Conservation (phyloP, 2,888 invertebrate species). For the Andrena camellia region DNA sequence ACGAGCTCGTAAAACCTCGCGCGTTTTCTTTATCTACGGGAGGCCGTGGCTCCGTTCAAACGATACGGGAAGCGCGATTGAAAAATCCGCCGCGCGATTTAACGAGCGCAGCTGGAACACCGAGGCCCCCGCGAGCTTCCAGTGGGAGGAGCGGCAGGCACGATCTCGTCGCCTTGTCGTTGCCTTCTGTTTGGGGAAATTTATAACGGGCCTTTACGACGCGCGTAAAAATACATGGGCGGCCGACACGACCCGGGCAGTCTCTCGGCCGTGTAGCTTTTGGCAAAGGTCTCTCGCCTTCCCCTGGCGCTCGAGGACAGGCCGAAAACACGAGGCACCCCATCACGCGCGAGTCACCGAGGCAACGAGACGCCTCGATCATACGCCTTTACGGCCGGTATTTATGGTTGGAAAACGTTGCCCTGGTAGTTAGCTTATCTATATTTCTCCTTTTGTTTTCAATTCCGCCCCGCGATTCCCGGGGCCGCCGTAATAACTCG, state of each 20-base stretch:
- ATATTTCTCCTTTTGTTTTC: constrained; percentile 60
- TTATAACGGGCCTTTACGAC: constrained; percentile 49
- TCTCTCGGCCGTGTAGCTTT: constrained; percentile 4
- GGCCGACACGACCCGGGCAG: background rate
- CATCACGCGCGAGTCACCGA: background rate
- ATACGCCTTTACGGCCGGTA: constrained; percentile 26
- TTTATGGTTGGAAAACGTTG: constrained; percentile 19
- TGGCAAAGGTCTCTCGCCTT: background rate
- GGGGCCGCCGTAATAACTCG: constrained; percentile 54
- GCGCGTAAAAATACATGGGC: constrained; percentile 24
- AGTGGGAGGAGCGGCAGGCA: background rate
- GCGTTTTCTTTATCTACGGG: constrained; percentile 78
- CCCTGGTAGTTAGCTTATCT: constrained; percentile 30
- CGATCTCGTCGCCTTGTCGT: background rate
- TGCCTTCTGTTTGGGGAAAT: constrained; percentile 51
- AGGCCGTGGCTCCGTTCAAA: constrained; percentile 61
- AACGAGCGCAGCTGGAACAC: constrained; percentile 58
- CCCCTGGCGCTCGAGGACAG: background rate
- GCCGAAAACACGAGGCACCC: background rate
- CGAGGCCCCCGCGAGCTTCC: background rate
- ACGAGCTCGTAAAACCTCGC: constrained; percentile 75
- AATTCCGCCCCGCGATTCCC: constrained; percentile 54
- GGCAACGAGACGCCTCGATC: constrained; percentile 14
- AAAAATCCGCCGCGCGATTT: constrained; percentile 67
- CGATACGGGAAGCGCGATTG: constrained; percentile 62